Conservation (phyloP, 2,797 vertebrate genomes). For the Alca torda region DNA sequence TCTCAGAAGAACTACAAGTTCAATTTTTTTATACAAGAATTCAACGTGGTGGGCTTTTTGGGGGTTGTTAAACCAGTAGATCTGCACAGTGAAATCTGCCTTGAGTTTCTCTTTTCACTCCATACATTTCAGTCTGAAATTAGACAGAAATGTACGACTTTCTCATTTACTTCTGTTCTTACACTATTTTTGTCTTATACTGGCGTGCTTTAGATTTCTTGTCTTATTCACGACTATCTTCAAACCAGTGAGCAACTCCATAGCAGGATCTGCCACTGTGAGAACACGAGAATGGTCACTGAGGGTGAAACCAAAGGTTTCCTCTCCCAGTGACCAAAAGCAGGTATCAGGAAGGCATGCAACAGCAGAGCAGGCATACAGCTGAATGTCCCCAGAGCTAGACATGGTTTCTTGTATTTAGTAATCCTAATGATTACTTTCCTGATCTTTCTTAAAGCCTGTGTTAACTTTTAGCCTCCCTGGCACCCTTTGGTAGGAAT, state of each 20-base stretch:
- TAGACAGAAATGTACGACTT: background rate
- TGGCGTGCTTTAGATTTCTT: background rate
- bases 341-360: background rate
- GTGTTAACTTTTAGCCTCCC: background rate
- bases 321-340: background rate
- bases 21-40: background rate
- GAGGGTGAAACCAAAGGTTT: background rate
- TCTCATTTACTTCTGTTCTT: background rate
- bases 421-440: background rate
- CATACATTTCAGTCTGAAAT: background rate
- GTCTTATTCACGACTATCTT: background rate
- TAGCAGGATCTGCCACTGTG: background rate
- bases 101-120: background rate
- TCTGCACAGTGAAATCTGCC: background rate
- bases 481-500: background rate
- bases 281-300: background rate
- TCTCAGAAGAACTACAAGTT: background rate
- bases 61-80: background rate
- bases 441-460: background rate
- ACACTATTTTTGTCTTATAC: background rate
- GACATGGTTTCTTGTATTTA: background rate
- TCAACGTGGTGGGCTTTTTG: background rate
- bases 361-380: background rate
- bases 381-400: background rate
- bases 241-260: background rate